Conservation (phyloP, 2,888 invertebrate genomes). For the Stramonita haemastoma region DNA sequence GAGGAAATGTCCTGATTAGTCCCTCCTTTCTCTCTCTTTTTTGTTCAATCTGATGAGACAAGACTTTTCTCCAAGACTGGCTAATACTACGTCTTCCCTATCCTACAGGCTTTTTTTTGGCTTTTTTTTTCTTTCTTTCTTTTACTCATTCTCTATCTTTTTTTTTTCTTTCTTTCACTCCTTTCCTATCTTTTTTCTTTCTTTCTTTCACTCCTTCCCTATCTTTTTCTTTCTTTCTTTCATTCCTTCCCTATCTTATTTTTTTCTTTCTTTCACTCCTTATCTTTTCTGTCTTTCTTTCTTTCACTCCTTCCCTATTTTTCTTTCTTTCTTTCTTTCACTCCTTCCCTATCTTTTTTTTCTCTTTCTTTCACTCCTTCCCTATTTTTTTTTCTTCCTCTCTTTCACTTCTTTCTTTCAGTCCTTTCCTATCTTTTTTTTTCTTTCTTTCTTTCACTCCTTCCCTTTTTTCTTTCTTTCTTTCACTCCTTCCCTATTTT, state of each 20-base stretch:
- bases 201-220: neutral
- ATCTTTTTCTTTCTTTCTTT: neutral
- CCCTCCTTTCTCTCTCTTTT: neutral
- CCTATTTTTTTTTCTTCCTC: neutral
- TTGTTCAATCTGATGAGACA: neutral
- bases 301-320: neutral
- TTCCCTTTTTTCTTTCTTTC: neutral
- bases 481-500: neutral
- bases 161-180: too few relatives aligned
- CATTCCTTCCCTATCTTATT: neutral
- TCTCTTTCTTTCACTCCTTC: neutral
- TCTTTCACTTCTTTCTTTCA: too few relatives aligned
- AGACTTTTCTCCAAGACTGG: neutral
- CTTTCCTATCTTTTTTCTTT: neutral
- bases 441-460: too few relatives aligned
- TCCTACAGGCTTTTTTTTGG: neutral
- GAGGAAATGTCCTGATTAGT: conserved; percentile 14
- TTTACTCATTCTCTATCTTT: neutral
- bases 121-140: neutral
- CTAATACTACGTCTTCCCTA: neutral
- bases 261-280: neutral
- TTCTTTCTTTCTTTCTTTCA: neutral
- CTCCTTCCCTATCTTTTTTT: neutral
- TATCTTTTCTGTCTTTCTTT: neutral
- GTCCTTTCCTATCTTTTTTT: neutral